A percentile compares a stretch with the other conserved stretches of the same genome.
These are phyloP conservation scores for Saguinus oedipus DNA, from an alignment of 2,797 vertebrate genomes.

Conservation along the genomic window DNA sequence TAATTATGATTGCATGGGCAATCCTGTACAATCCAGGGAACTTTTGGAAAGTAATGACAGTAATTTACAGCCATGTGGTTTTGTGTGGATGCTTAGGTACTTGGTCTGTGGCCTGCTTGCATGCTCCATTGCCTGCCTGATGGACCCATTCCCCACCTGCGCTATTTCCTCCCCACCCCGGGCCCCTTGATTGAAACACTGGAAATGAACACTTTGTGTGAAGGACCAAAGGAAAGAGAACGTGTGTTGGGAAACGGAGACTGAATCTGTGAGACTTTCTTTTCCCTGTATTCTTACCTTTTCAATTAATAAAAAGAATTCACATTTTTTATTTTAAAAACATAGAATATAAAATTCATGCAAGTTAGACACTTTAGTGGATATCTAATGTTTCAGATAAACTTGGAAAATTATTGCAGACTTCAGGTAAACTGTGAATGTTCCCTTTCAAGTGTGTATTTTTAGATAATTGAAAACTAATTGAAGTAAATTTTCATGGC, in stretches of 20 bases:
- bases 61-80: slow-evolving; percentile 67
- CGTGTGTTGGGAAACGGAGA: not conserved
- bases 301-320: not conserved
- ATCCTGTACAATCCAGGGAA: slow-evolving; percentile 51
- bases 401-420: slow-evolving; percentile 31
- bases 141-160: slow-evolving; percentile 53
- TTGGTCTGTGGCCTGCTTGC: slow-evolving; percentile 50
- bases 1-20: slow-evolving; percentile 45
- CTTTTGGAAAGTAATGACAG: slow-evolving; percentile 54
- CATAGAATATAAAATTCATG: not conserved
- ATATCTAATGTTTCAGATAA: slow-evolving; percentile 18
- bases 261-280: not conserved
- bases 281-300: not conserved
- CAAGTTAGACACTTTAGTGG: not conserved
- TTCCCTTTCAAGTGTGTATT: slow-evolving; percentile 43
- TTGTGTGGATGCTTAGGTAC: slow-evolving; percentile 54
- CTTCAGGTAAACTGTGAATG: slow-evolving; percentile 30
- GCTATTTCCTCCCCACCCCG: not conserved
- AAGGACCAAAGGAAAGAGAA: not conserved
- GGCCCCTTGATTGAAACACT: not conserved
- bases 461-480: slow-evolving; percentile 66
- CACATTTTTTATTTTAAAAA: not conserved
- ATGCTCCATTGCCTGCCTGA: slow-evolving; percentile 49
- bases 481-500: slow-evolving; percentile 54
- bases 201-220: not conserved